Evolutionary conservation across 2,888 invertebrate species (phyloP).

Genomic region (Macrosiphum euphorbiae): DNA sequence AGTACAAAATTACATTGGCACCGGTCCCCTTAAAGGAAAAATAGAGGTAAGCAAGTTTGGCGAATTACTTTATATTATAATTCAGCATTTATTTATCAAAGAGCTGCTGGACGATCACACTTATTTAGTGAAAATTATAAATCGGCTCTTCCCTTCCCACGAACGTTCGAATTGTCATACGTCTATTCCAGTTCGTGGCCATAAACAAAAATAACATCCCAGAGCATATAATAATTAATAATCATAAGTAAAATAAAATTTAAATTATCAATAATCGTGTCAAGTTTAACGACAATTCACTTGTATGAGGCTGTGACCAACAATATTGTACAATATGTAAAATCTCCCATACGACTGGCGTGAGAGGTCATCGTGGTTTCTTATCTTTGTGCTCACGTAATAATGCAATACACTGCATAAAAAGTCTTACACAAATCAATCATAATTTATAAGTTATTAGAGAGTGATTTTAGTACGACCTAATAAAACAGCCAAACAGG

Average conservation of each 20-base stretch:
- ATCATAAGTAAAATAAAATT: neutral
- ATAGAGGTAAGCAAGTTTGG: too few species aligned
- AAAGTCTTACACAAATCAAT: neutral
- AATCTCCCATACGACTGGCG: neutral
- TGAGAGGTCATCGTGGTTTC: neutral
- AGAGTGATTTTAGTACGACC: neutral
- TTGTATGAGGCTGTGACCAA: neutral
- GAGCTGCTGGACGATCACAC: neutral
- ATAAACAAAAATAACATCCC: neutral
- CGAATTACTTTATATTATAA: too few species aligned
- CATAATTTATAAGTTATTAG: neutral
- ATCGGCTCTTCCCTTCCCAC: neutral
- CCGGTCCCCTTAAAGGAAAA: too few species aligned
- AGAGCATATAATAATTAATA: neutral
- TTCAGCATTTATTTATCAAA: neutral
- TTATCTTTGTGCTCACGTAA: neutral
- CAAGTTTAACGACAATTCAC: conserved; percentile 9
- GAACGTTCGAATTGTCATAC: neutral
- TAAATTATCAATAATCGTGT: neutral
- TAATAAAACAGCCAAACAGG: neutral
- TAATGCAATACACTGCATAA: neutral
- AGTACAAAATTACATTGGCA: too few species aligned
- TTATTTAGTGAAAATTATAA: neutral
- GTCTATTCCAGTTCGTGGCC: neutral
- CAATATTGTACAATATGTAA: neutral